Conservation (phyloP, 2,797 vertebrate species). For the Sylvilagus floridanus region DNA sequence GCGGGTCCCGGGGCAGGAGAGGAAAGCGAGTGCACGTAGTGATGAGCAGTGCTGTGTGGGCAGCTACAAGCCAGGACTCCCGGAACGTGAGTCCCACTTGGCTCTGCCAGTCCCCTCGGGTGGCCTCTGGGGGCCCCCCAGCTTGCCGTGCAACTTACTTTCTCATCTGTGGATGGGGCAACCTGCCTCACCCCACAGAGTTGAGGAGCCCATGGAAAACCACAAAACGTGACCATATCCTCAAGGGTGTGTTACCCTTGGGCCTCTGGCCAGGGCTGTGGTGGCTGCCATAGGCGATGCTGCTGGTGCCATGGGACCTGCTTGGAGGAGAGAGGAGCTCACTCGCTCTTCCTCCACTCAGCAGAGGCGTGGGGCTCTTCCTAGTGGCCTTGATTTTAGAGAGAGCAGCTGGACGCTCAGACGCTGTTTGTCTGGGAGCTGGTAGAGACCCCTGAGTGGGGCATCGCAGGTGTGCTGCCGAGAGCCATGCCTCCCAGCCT, state of each 20-base stretch:
- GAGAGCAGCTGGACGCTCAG: background rate
- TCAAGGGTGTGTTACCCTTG: no score
- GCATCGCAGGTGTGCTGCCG: no score
- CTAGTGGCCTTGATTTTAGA: background rate
- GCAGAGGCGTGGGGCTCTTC: no score
- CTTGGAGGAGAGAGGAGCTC: no score
- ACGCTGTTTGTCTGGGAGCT: rapidly evolving
- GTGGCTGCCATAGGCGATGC: background rate
- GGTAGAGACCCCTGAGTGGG: background rate
- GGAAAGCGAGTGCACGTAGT: rapidly evolving
- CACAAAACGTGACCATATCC: rapidly evolving
- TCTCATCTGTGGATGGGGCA: background rate
- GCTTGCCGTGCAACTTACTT: background rate
- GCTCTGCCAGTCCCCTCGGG: rapidly evolving
- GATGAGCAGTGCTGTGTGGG: rapidly evolving
- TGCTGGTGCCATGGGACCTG: background rate
- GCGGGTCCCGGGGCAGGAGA: background rate
- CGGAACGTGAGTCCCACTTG: rapidly evolving
- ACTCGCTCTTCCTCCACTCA: rapidly evolving
- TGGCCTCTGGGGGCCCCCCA: background rate
- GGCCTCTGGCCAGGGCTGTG: background rate
- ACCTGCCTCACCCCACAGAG: background rate
- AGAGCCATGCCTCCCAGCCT: background rate
- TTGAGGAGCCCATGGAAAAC: background rate
- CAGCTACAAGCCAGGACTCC: background rate